These are phyloP conservation scores for Catharus bicknelli DNA, from an alignment of 2,113 vertebrate species.

Conservation along the genomic window DNA sequence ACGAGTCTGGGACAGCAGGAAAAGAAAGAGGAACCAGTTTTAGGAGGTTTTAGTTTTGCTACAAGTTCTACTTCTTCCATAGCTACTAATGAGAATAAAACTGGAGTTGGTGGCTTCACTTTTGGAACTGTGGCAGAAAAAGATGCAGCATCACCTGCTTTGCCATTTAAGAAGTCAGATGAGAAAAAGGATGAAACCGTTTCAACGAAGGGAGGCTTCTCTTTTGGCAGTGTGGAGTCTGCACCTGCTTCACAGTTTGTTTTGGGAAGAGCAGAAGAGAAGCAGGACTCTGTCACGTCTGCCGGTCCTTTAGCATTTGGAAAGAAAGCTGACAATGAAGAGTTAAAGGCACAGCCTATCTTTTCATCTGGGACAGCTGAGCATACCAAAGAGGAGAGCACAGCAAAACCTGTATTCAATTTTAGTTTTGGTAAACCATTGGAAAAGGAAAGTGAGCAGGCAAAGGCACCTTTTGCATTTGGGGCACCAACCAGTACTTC, in stretches of 20 bases:
- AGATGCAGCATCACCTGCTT: conserved; percentile 59
- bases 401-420: conserved; percentile 71
- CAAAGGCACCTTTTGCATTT: conserved; percentile 83
- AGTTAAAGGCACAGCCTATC: conserved; percentile 72
- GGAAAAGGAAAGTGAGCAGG: conserved; percentile 80
- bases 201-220: conserved; percentile 67
- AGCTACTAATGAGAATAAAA: conserved; percentile 76
- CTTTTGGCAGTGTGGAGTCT: conserved; percentile 54
- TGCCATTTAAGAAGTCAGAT: conserved; percentile 77
- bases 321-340: conserved; percentile 80
- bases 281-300: conserved; percentile 75
- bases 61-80: conserved; percentile 56
- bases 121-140: conserved; percentile 76
- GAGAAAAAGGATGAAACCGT: conserved; percentile 72
- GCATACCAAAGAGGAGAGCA: conserved; percentile 81
- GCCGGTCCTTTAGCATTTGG: conserved; percentile 77
- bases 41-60: conserved; percentile 80
- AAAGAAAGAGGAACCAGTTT: conserved; percentile 73
- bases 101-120: conserved; percentile 59
- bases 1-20: conserved; percentile 72
- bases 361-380: conserved; percentile 85
- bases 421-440: conserved; percentile 81
- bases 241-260: conserved; percentile 71
- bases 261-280: conserved; percentile 88
- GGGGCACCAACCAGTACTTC: conserved; percentile 74